Evolutionary conservation across 2,797 vertebrate species (phyloP).

Genomic region (Chloroceryle inda): DNA sequence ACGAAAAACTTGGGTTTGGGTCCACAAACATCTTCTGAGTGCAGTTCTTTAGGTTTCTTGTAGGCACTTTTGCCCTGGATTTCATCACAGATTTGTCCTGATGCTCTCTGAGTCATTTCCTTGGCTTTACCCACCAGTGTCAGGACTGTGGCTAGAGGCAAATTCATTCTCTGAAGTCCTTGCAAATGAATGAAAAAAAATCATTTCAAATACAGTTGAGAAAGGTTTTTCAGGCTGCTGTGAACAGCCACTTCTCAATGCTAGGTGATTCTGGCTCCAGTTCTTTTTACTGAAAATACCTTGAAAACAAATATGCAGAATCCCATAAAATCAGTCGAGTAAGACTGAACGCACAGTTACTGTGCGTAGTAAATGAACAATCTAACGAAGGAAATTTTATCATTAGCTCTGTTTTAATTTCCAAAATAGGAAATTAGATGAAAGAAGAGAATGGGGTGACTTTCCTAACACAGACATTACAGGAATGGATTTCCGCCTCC

Average conservation of each 20-base stretch:
- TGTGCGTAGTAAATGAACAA: not conserved
- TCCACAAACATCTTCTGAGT: not conserved
- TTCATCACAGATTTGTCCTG: conserved; percentile 1
- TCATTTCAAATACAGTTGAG: conserved; percentile 43
- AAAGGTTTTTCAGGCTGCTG: conserved; percentile 12
- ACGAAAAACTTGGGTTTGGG: not conserved
- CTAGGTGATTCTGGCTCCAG: not conserved
- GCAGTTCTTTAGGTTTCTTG: not conserved
- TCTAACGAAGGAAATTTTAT: not conserved
- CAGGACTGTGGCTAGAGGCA: conserved; percentile 5
- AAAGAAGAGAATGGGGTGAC: not conserved
- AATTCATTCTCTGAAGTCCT: conserved; percentile 4
- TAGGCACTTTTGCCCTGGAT: not conserved
- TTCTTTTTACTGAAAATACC: not conserved
- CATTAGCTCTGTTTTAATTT: not conserved
- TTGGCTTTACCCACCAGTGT: not conserved
- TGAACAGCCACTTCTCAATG: not conserved
- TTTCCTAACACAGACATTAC: not conserved
- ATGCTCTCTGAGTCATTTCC: conserved; percentile 2
- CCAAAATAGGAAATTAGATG: not conserved
- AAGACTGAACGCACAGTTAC: not conserved
- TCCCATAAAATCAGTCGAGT: not conserved
- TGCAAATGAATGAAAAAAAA: conserved; percentile 57
- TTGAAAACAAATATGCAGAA: not conserved
- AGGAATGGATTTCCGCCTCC: not conserved